These are phyloP conservation scores for Sesia apiformis DNA, from an alignment of 2,888 invertebrate genomes.

Conservation along the genomic window DNA sequence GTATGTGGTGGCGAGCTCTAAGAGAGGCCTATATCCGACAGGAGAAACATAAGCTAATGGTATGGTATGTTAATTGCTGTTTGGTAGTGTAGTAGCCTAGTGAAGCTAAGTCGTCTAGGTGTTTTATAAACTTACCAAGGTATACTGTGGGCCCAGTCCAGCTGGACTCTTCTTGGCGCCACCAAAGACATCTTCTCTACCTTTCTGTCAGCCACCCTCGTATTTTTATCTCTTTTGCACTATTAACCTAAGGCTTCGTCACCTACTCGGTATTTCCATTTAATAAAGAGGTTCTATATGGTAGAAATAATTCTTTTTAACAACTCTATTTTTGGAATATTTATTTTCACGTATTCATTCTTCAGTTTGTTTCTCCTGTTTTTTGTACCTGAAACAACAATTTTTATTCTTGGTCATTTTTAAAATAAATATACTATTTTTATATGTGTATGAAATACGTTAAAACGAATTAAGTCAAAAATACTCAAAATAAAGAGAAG, in stretches of 20 bases:
- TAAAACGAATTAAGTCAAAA: no score
- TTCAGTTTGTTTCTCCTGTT: neutral
- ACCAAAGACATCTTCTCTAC: slow-evolving; percentile 52
- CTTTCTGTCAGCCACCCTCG: slow-evolving; percentile 13
- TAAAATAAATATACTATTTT: no score
- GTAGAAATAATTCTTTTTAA: neutral
- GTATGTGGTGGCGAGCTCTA: no score
- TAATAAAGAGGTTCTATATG: neutral
- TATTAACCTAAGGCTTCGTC: slow-evolving; percentile 1
- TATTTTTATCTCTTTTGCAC: slow-evolving; percentile 3
- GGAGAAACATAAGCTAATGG: no score
- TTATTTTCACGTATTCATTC: neutral
- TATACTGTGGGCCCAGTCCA: slow-evolving; percentile 57
- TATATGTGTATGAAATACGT: no score
- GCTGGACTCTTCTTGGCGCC: slow-evolving; percentile 56
- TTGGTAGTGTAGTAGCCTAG: no score
- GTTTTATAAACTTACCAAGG: slow-evolving; percentile 45
- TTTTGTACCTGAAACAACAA: slow-evolving; percentile 8
- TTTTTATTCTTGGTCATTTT: neutral
- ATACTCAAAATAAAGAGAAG: no score
- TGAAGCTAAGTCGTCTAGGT: no score
- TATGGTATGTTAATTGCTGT: no score
- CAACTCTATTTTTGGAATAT: neutral
- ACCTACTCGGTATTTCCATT: slow-evolving; percentile 2
- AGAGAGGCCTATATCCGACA: no score